Conservation (phyloP, 1,140 invertebrate genomes). For the Lepidotrigona ventralis region DNA sequence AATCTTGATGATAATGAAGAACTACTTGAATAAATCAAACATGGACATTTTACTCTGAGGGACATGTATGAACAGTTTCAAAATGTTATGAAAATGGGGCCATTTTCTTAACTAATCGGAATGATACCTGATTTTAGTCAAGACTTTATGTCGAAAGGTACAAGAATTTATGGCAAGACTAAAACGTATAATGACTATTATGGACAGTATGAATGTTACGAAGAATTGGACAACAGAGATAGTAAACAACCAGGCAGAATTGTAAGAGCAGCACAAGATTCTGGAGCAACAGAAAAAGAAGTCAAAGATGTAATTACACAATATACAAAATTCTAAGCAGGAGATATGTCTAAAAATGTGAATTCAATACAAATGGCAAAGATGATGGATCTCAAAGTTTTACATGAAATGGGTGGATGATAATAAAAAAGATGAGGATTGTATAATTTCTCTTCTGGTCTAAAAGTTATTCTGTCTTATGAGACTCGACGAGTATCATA, state of each 20-base stretch:
- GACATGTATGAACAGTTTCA: constrained; percentile 99
- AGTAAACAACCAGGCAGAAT: constrained; percentile 94
- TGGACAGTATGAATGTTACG: constrained; percentile 99
- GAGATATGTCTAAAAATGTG: constrained; percentile 99
- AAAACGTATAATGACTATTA: constrained; percentile 99
- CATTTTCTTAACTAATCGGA: constrained; percentile 99
- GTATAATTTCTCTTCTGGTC: no score
- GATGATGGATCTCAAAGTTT: constrained; percentile 98
- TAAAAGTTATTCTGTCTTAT: no score
- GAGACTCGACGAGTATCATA: no score
- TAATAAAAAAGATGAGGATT: no score
- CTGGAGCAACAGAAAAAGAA: constrained; percentile 96
- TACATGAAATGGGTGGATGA: constrained; percentile 93
- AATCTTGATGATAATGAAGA: constrained; percentile 99
- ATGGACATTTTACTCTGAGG: constrained; percentile 98
- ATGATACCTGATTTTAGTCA: constrained; percentile 99
- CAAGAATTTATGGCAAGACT: constrained; percentile 98
- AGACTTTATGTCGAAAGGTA: constrained; percentile 99
- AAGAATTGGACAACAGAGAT: constrained; percentile 96
- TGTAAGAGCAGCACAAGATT: constrained; percentile 94
- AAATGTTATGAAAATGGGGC: constrained; percentile 99
- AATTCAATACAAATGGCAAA: constrained; percentile 99
- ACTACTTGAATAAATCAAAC: constrained; percentile 98
- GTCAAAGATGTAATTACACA: constrained; percentile 98
- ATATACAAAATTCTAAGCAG: constrained; percentile 99